phyloP scores from a whole-genome alignment of 2,113 vertebrate genomes.

The Anser brachyrhynchus region DNA sequence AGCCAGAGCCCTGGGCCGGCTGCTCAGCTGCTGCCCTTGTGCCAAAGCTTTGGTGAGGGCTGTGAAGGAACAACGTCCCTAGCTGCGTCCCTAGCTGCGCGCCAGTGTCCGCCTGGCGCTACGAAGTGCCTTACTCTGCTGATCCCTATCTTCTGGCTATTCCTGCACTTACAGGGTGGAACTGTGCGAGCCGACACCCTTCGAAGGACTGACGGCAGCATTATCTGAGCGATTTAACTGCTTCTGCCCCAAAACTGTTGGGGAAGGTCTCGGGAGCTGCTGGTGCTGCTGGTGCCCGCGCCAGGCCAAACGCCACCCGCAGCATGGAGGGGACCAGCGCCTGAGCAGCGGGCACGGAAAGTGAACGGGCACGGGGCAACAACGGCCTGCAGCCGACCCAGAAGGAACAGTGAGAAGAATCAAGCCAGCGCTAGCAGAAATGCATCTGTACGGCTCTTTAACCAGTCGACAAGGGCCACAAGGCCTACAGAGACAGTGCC shows the following conservation, averaged over 20 bases:
- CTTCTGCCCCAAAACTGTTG: neutral
- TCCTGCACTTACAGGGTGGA: neutral
- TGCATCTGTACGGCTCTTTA: neutral
- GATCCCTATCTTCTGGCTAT: neutral
- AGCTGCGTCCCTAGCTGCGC: neutral
- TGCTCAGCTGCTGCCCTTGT: neutral
- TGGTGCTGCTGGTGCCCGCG: neutral
- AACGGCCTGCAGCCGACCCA: neutral
- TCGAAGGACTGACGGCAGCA: neutral
- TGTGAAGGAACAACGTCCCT: neutral
- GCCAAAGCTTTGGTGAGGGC: neutral
- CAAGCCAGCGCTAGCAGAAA: neutral
- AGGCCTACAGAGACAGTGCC: too few species aligned
- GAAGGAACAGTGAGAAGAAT: neutral
- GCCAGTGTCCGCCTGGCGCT: neutral
- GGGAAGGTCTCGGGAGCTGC: neutral
- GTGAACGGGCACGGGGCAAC: fast-evolving
- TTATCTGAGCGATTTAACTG: neutral
- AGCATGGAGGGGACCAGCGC: fast-evolving
- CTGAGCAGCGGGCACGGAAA: neutral
- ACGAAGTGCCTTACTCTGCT: neutral
- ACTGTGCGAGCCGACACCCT: neutral
- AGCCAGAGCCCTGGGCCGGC: neutral
- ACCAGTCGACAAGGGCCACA: neutral
- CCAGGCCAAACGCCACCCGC: neutral